Conservation (phyloP, 2,888 invertebrate genomes). For the Shargacucullia verbasci region DNA sequence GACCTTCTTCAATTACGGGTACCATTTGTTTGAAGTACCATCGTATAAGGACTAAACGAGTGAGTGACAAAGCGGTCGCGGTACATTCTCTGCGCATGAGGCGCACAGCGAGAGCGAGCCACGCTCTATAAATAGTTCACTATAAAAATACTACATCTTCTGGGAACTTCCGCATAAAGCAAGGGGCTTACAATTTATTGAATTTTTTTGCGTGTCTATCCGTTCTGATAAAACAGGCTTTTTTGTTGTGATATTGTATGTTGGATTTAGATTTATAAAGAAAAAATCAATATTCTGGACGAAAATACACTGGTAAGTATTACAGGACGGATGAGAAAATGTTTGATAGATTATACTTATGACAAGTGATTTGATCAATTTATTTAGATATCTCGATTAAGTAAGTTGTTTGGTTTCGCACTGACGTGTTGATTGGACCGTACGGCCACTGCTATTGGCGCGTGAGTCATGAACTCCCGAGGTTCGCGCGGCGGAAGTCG, state of each 20-base stretch:
- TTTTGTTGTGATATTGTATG: slow-evolving; percentile 8
- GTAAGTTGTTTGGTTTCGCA: slow-evolving; percentile 2
- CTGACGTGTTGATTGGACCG: slow-evolving; percentile 23
- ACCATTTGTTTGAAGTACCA: slow-evolving; percentile 26
- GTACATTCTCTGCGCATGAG: slow-evolving; percentile 40
- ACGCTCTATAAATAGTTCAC: slow-evolving; percentile 58
- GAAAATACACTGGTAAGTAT: too few species aligned
- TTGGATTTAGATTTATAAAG: background rate
- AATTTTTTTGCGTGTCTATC: slow-evolving; percentile 42
- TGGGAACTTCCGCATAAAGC: slow-evolving; percentile 62
- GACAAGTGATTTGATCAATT: too few species aligned
- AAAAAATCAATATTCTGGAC: too few species aligned
- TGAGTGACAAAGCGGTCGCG: slow-evolving; percentile 49
- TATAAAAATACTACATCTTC: slow-evolving; percentile 62
- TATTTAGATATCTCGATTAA: background rate
- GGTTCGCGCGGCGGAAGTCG: slow-evolving; percentile 63
- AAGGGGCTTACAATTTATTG: slow-evolving; percentile 48
- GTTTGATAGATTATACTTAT: too few species aligned
- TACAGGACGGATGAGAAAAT: too few species aligned
- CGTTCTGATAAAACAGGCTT: slow-evolving; percentile 37
- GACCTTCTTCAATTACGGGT: slow-evolving; percentile 21
- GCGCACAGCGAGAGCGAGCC: slow-evolving; percentile 33
- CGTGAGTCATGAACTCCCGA: slow-evolving; percentile 52
- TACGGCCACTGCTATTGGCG: slow-evolving; percentile 6
- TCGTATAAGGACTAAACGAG: slow-evolving; percentile 44